These are phyloP conservation scores for Sebastes jordani DNA, from an alignment of 2,797 vertebrate genomes.

Conservation along the genomic window DNA sequence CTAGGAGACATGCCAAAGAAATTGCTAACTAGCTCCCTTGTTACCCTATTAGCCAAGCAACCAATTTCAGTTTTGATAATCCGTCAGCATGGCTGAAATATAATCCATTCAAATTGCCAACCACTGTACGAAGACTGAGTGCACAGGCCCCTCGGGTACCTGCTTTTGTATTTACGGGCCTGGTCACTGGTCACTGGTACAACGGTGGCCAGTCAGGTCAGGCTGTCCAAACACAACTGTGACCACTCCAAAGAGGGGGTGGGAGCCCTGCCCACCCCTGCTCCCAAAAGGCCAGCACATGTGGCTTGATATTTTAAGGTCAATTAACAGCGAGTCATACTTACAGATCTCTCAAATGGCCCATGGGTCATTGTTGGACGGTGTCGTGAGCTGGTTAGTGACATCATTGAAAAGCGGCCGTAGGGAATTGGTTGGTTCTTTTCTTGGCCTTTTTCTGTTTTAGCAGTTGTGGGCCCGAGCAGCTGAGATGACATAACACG, in stretches of 20 bases:
- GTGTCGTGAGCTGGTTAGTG: constrained; percentile 51
- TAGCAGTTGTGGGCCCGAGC: constrained; percentile 63
- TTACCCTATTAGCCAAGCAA: constrained; percentile 51
- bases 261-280: constrained; percentile 23
- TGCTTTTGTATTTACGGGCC: constrained; percentile 40
- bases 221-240: constrained; percentile 69
- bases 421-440: constrained; percentile 63
- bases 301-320: constrained; percentile 80
- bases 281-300: constrained; percentile 49
- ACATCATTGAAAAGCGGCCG: constrained; percentile 66
- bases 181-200: constrained; percentile 37
- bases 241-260: constrained; percentile 64
- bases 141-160: constrained; percentile 17
- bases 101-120: constrained; percentile 35
- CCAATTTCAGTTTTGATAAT: constrained; percentile 51
- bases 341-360: constrained; percentile 61
- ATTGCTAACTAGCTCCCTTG: constrained; percentile 49
- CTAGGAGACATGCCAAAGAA: constrained; percentile 17
- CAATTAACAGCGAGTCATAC: constrained; percentile 78
- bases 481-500: constrained; percentile 76
- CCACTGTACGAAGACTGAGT: constrained; percentile 1
- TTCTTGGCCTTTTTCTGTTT: constrained; percentile 69
- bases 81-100: constrained; percentile 36
- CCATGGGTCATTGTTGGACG: constrained; percentile 66
- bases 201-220: constrained; percentile 46